Evolutionary conservation across 2,113 vertebrate species (phyloP).

Genomic region (Carettochelys insculpta): DNA sequence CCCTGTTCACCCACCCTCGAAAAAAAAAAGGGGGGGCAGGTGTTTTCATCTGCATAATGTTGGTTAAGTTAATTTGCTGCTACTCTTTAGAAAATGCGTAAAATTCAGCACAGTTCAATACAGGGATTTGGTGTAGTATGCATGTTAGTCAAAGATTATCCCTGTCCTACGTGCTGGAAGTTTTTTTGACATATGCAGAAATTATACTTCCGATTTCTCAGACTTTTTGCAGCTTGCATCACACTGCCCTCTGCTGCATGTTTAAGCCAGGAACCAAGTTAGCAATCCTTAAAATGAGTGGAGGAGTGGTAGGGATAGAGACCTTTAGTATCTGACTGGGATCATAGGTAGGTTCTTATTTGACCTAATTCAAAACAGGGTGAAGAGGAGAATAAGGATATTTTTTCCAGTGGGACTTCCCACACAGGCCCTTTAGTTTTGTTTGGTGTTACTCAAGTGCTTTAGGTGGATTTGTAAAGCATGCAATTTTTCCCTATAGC

Average conservation of each 20-base stretch:
- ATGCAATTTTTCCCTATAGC: background rate
- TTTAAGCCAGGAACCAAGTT: background rate
- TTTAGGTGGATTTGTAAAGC: rapidly evolving
- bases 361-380: rapidly evolving
- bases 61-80: background rate
- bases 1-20: background rate
- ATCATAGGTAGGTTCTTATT: rapidly evolving
- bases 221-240: background rate
- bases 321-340: rapidly evolving
- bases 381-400: rapidly evolving
- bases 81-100: too few species aligned
- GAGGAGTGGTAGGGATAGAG: background rate
- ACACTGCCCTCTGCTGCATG: constrained; percentile 58
- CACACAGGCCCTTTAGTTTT: rapidly evolving
- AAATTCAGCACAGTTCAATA: background rate
- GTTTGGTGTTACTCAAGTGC: background rate
- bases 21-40: rapidly evolving
- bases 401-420: background rate
- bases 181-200: rapidly evolving
- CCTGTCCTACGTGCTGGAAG: rapidly evolving
- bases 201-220: background rate
- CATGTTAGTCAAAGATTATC: rapidly evolving
- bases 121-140: background rate
- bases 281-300: rapidly evolving
- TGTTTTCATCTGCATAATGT: rapidly evolving